These are phyloP conservation scores for Cacoxenus indagator DNA, from an alignment of 2,888 invertebrate species.

Conservation along the genomic window DNA sequence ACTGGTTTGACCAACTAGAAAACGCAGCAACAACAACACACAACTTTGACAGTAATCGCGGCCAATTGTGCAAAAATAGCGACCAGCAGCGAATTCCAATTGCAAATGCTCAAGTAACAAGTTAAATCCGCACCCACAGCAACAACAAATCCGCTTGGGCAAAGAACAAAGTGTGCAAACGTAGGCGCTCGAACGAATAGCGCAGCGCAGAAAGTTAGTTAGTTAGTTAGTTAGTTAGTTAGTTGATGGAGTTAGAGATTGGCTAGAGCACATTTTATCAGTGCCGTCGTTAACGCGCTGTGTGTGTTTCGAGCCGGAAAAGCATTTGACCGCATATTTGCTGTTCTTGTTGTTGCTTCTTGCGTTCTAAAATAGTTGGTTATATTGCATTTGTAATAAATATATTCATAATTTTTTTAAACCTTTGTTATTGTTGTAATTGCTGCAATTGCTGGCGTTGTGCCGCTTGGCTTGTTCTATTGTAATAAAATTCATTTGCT, in stretches of 20 bases:
- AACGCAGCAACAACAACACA: conserved; percentile 8
- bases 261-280: not conserved
- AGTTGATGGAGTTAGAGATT: too few relatives aligned
- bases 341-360: too few relatives aligned
- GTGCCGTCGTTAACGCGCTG: too few relatives aligned
- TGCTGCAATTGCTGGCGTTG: conserved; percentile 3
- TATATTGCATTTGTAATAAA: not conserved
- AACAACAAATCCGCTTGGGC: not conserved
- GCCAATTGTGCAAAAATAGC: conserved; percentile 42
- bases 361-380: not conserved
- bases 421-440: not conserved
- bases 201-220: too few relatives aligned
- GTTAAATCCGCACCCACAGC: conserved; percentile 27
- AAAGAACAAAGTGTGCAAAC: not conserved
- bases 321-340: conserved; percentile 1
- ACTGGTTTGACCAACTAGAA: conserved; percentile 42
- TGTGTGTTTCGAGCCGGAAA: conserved; percentile 45
- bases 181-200: not conserved
- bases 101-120: conserved; percentile 46
- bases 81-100: not conserved
- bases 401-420: not conserved
- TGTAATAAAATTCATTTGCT: conserved; percentile 4
- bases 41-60: conserved; percentile 37
- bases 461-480: conserved; percentile 15
- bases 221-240: too few relatives aligned